Evolutionary conservation across 2,888 invertebrate genomes (phyloP).

Genomic region (Apamea anceps): DNA sequence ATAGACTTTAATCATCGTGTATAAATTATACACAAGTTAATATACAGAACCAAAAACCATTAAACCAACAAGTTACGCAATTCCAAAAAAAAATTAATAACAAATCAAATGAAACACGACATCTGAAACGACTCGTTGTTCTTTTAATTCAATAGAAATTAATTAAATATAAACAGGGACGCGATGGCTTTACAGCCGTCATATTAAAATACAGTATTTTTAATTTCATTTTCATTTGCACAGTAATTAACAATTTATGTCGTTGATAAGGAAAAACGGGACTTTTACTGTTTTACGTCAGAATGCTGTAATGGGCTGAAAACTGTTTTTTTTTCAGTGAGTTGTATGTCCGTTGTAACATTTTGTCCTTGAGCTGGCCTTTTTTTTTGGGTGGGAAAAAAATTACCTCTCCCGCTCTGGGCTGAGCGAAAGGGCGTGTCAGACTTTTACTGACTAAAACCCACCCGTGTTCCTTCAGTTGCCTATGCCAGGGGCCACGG

Average conservation of each 20-base stretch:
- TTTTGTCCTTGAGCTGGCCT: no score
- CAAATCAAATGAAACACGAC: constrained; percentile 32
- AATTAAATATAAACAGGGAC: constrained; percentile 46
- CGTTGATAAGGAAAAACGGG: constrained; percentile 18
- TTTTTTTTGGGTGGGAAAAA: no score
- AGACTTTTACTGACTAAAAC: no score
- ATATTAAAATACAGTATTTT: constrained; percentile 39
- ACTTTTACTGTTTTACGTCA: constrained; percentile 3
- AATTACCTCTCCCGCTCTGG: no score
- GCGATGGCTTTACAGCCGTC: constrained; percentile 4
- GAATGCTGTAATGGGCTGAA: neutral
- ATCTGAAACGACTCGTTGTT: constrained; percentile 33
- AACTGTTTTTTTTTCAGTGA: neutral
- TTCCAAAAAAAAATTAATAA: constrained; percentile 20
- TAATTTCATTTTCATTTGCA: constrained; percentile 47
- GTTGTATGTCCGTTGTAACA: no score
- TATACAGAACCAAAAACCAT: constrained; percentile 15
- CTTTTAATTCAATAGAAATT: constrained; percentile 47
- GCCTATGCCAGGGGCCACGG: no score
- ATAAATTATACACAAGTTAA: no score
- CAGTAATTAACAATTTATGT: constrained; percentile 38
- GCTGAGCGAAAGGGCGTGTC: no score
- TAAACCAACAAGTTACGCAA: neutral
- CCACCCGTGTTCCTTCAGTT: no score
- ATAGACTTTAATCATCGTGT: no score